Evolutionary conservation across 2,888 invertebrate genomes (phyloP), one percentile per base, ranked within the genome.

Genomic region (Dasypogon diadema): DNA sequence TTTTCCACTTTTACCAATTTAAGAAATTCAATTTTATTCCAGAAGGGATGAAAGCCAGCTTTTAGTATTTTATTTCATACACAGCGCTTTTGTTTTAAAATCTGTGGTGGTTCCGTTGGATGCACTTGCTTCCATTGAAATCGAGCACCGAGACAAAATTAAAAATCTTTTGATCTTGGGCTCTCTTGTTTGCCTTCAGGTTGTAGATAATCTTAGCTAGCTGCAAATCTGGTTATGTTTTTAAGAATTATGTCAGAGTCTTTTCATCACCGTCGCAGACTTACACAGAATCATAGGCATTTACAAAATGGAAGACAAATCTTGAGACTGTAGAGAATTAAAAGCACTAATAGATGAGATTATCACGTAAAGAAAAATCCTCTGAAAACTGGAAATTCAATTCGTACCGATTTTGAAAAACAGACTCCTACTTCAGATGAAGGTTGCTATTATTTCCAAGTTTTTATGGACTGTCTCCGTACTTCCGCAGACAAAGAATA

Each of bases 101-200:
- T 42, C n/a, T 42, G 42, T 2, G 42, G 42, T 2, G 42, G 58
- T 58, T 58, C 58, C 58, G 58, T 30, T 30, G 26, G 58, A 34
- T 60, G 58, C 34, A 34, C 58, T 60, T 34, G 30, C 18, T 30
- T 60, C 58, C 24, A n/a, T 14, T 18, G 34, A 34, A 60, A 26
- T 34, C 26, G 16, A 16, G 14, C 21, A 60, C 34, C 16, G 58
- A 60, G 34, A 18, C 34, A 12, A 30, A 34, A 60, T 60, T 34
- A 60, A 16, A 30, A 34, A 16, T 30, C 30, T 60, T 26, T 60
- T 42, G 42, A 42, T 42, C 42, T 42, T 12, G 10, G n/a, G n/a
- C n/a, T 42, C n/a, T 42, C 42, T 12, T 12, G n/a, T 42, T 42
- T 42, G n/a, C 42, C 6, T 42, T 42, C 2, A 42, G 3, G 6